A percentile compares a stretch with the other conserved stretches of the same genome.
Evolutionary conservation across 1,140 invertebrate species (phyloP).

Genomic region (Portunus trituberculatus): DNA sequence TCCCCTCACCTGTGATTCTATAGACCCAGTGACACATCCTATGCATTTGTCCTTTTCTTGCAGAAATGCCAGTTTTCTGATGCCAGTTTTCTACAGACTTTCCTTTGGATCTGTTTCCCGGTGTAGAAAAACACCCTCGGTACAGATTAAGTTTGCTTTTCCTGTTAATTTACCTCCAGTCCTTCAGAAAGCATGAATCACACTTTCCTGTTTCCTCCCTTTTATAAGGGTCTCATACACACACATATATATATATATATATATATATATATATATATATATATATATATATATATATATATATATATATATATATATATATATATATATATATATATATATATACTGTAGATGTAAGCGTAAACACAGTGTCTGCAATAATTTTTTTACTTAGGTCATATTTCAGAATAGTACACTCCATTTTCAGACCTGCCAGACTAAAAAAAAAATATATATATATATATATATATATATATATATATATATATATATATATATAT

Average conservation of each 20-base stretch:
- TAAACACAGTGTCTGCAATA: neutral
- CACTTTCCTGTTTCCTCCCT: no score
- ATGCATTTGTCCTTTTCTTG: neutral
- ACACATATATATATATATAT: neutral
- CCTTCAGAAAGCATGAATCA: no score
- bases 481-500: conserved; percentile 21
- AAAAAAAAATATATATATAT: conserved; percentile 28
- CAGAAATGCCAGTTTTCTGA: no score
- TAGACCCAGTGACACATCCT: neutral
- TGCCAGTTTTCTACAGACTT: no score
- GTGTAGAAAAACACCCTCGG: neutral
- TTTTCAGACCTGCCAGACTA: no score
- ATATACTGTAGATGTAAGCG: conserved; percentile 31
- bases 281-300: conserved; percentile 43
- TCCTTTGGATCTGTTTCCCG: neutral
- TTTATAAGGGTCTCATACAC: no score
- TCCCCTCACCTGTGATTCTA: neutral
- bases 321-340: conserved; percentile 54
- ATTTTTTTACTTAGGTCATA: neutral
- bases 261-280: conserved; percentile 45
- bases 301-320: conserved; percentile 55
- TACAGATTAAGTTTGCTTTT: no score
- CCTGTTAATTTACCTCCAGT: no score
- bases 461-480: conserved; percentile 50
- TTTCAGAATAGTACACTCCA: neutral